A percentile compares a stretch with the other conserved stretches of the same genome.
phyloP scores from a whole-genome alignment of 2,888 invertebrate genomes.

The Disparrhopalites patrizii region DNA sequence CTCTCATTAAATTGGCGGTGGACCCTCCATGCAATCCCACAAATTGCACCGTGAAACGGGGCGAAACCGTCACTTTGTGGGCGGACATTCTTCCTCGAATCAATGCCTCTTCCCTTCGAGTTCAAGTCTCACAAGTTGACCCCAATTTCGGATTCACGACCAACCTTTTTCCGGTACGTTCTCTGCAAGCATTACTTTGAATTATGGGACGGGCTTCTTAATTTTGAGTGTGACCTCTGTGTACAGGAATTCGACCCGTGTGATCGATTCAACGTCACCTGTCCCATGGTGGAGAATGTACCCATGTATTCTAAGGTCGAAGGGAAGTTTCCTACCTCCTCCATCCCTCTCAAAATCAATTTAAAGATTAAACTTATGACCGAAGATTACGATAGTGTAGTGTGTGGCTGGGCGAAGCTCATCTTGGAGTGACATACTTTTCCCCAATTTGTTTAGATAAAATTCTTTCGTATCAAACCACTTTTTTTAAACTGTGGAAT shows the following conservation, averaged over 20 bases:
- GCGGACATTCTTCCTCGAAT: slow-evolving; percentile 1
- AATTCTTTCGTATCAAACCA: too few relatives aligned
- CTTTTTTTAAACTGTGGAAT: too few relatives aligned
- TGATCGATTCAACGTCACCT: slow-evolving; percentile 14
- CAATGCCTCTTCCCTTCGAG: background rate
- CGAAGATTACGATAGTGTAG: too few relatives aligned
- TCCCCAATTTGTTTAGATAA: too few relatives aligned
- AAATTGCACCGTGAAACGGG: slow-evolving; percentile 4
- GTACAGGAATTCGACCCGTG: slow-evolving; percentile 21
- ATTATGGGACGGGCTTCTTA: background rate
- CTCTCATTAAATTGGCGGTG: background rate
- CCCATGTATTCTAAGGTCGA: background rate
- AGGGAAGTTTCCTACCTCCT: background rate
- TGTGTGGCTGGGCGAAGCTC: too few relatives aligned
- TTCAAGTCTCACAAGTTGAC: slow-evolving; percentile 19
- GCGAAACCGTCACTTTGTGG: background rate
- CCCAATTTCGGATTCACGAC: slow-evolving; percentile 21
- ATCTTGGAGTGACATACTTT: too few relatives aligned
- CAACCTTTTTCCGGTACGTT: slow-evolving; percentile 12
- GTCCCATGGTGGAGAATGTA: slow-evolving; percentile 17
- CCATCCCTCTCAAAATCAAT: slow-evolving; percentile 3
- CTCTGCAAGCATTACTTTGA: background rate
- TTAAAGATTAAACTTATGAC: slow-evolving; percentile 2
- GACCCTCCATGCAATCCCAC: slow-evolving; percentile 7
- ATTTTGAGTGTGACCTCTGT: background rate